Conservation (phyloP, 2,797 vertebrate species). For the Sebastes alutus region DNA sequence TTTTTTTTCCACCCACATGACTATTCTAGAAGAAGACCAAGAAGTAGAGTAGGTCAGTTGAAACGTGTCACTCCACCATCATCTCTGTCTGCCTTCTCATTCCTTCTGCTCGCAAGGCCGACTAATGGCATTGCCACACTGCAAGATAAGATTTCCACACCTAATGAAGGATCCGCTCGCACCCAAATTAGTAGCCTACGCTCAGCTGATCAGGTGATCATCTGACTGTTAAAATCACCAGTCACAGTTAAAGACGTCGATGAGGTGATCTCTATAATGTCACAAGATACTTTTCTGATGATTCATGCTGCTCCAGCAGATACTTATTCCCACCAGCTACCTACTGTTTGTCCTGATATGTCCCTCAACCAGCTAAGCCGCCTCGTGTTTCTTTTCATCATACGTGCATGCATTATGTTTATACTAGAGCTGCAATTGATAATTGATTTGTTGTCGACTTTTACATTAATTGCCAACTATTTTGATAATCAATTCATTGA, state of each 20-base stretch:
- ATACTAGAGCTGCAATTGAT: background rate
- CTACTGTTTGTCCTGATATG: background rate
- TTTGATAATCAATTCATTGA: no score
- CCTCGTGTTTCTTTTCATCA: background rate
- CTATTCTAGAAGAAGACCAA: background rate
- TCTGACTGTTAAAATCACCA: slow-evolving; percentile 11
- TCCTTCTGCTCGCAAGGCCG: slow-evolving; percentile 10
- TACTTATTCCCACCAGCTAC: slow-evolving; percentile 5
- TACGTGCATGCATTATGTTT: background rate
- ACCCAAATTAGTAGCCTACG: background rate
- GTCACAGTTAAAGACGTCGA: background rate
- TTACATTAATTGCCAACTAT: no score
- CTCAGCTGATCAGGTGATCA: slow-evolving; percentile 17
- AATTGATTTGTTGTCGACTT: no score
- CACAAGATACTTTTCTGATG: slow-evolving; percentile 18
- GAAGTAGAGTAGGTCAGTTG: slow-evolving; percentile 37
- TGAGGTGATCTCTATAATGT: background rate
- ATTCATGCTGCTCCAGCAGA: background rate
- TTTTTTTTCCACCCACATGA: background rate
- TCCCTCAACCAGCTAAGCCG: background rate
- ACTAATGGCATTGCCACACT: background rate
- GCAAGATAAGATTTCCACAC: slow-evolving; percentile 12
- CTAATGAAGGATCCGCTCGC: background rate
- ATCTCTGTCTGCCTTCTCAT: slow-evolving; percentile 5
- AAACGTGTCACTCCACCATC: slow-evolving; percentile 15